Percentiles rank a stretch among this genome's conserved stretches.
Evolutionary conservation across 2,113 vertebrate species (phyloP).

Genomic region (Cacatua alba): DNA sequence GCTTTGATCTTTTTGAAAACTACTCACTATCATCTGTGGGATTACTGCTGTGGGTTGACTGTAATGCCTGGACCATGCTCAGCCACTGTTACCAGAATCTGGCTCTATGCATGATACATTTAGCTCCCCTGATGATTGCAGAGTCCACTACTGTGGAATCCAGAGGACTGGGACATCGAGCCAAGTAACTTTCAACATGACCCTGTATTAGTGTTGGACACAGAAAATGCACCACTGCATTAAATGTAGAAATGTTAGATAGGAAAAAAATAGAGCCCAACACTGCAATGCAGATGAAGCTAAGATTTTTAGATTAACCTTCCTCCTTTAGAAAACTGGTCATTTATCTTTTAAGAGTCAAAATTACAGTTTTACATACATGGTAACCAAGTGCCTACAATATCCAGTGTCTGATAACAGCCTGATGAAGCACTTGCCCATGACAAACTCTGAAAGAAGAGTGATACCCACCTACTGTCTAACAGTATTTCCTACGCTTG

Average conservation of each 20-base stretch:
- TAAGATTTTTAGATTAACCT: not conserved
- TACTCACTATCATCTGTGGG: not conserved
- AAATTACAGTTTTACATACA: not conserved
- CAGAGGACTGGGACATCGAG: not conserved
- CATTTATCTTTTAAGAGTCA: not conserved
- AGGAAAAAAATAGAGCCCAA: not conserved
- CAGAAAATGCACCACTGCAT: not conserved
- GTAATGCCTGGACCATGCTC: not conserved
- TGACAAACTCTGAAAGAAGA: not conserved
- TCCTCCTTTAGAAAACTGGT: not conserved
- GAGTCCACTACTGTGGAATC: not conserved
- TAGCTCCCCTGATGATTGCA: not conserved
- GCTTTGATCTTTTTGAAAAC: not conserved
- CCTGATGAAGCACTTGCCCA: not conserved
- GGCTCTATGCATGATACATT: rapidly evolving
- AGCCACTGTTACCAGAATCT: not conserved
- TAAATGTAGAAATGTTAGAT: not conserved
- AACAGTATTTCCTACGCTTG: not conserved
- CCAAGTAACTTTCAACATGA: not conserved
- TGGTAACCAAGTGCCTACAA: not conserved
- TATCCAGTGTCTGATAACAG: not conserved
- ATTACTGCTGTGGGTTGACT: not conserved
- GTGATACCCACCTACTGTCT: not conserved
- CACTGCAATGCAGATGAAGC: not conserved
- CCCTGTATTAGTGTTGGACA: rapidly evolving